Conservation (phyloP, 1,140 invertebrate genomes). For the Diorhabda elongata region DNA sequence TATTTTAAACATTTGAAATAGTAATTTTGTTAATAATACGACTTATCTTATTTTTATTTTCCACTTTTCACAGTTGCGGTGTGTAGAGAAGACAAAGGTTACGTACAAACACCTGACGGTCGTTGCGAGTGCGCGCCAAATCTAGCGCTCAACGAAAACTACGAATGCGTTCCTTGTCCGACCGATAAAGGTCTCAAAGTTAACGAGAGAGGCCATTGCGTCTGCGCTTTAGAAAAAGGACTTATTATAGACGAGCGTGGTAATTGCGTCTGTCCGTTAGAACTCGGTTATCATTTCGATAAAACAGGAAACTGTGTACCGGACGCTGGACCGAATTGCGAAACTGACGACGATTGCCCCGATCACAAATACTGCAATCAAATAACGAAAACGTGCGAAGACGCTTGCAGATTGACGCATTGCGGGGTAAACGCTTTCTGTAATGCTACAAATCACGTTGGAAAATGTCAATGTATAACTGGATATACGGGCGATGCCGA, state of each 20-base stretch:
- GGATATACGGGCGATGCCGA: constrained; percentile 68
- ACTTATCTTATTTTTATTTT: not conserved
- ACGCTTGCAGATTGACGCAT: constrained; percentile 65
- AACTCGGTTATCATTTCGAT: constrained; percentile 66
- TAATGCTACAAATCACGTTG: constrained; percentile 71
- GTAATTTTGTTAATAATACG: no score
- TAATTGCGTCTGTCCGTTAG: constrained; percentile 71
- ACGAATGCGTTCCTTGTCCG: constrained; percentile 70
- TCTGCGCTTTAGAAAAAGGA: constrained; percentile 72
- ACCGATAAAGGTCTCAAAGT: constrained; percentile 67
- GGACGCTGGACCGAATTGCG: constrained; percentile 59
- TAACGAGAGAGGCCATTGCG: constrained; percentile 71
- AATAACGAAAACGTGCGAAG: constrained; percentile 65
- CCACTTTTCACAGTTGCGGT: constrained; percentile 49
- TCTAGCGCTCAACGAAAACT: constrained; percentile 68
- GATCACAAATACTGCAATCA: constrained; percentile 70
- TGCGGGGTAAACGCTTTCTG: constrained; percentile 78
- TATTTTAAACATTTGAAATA: not conserved
- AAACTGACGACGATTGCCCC: constrained; percentile 69
- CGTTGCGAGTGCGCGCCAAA: constrained; percentile 72
- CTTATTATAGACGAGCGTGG: constrained; percentile 70
- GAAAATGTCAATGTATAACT: constrained; percentile 70
- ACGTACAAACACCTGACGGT: constrained; percentile 62
- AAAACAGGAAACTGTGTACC: constrained; percentile 62
- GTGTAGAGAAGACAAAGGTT: constrained; percentile 69